A percentile compares a stretch with the other conserved stretches of the same genome.
These are phyloP conservation scores for Tinea semifulvella DNA, from an alignment of 2,888 invertebrate species.

Conservation along the genomic window DNA sequence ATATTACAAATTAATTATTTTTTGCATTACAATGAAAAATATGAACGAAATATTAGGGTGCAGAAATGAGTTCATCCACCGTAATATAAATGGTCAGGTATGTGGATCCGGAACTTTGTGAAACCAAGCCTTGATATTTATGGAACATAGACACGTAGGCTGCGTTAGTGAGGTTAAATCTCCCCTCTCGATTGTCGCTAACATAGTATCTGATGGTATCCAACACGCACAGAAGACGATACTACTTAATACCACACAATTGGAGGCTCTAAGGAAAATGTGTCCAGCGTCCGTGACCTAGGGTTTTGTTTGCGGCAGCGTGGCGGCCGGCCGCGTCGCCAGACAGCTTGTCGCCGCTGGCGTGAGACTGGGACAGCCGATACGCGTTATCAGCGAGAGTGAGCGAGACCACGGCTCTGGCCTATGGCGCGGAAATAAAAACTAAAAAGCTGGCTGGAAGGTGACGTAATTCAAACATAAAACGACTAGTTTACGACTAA, in stretches of 20 bases:
- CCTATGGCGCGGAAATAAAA: slow-evolving; percentile 47
- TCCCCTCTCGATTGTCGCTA: background rate
- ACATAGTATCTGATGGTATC: slow-evolving; percentile 28
- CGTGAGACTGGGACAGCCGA: slow-evolving; percentile 40
- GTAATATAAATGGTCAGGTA: background rate
- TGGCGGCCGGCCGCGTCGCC: slow-evolving; percentile 35
- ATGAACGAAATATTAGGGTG: too few species aligned
- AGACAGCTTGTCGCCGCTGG: slow-evolving; percentile 61
- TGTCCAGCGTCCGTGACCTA: slow-evolving; percentile 53
- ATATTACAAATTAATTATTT: too few species aligned
- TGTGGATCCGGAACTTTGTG: background rate
- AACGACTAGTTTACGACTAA: slow-evolving; percentile 22
- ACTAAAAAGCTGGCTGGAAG: slow-evolving; percentile 22
- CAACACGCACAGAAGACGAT: slow-evolving; percentile 27
- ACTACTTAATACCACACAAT: slow-evolving; percentile 28
- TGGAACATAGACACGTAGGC: background rate
- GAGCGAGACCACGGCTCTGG: slow-evolving; percentile 36
- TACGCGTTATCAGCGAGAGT: slow-evolving; percentile 27
- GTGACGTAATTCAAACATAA: slow-evolving; percentile 44
- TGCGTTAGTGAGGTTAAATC: background rate
- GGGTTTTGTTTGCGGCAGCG: slow-evolving; percentile 54
- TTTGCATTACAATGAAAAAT: too few species aligned
- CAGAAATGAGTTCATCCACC: background rate
- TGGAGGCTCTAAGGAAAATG: slow-evolving; percentile 38
- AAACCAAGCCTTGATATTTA: slow-evolving; percentile 5